Base-by-base conservation (phyloP, 2,797 vertebrate species). In the Malacoraja senta region DNA sequence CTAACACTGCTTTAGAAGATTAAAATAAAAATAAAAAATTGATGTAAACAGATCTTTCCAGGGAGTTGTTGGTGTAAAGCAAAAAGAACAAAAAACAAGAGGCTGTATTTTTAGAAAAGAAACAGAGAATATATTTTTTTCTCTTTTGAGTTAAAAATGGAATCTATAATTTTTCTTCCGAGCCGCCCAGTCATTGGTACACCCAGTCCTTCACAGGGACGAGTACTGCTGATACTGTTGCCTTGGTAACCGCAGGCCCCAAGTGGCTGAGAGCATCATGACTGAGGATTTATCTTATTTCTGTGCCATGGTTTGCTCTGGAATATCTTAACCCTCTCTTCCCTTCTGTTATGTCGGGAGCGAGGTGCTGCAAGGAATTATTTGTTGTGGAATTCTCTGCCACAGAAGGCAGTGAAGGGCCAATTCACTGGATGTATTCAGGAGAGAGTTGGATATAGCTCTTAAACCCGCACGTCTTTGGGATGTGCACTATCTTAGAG, bases 161-260 rank as follows among this genome's bases (percentile, higher is more conserved):
- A 68, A 88, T 35, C 61, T 88, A 88, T 88, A 88, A 88, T 88
- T 88, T 88, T 88, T 65, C 84, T 88, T 63, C 15, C n/a, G 63
- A 9, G 1, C 84, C 9, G n/a, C 24, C 15, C 32, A 88, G 63
- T 63, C 63, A 88, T 88, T 68, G 65, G n/a, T 65, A 17, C 35
- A 65, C 61, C 26, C 61, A 88, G 61, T 63, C n/a, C 58, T 86
- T 88, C 35, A 88, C 63, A 88, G 84, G 61, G 65, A 88, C 17
- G 65, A 32, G 84, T 88, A 68, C 63, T 35, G 84, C 61, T 68
- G 84, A 88, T 88, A 88, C 35, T 68, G 63, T 88, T 88, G 61
- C 84, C 84, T 21, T 53, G 84, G 84, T 63, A 35, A 88, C 84
- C 61, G 1, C 7, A 68, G 84, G 84, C 84, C 84, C 84, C 84